These are phyloP conservation scores for Parotia lawesii DNA, from an alignment of 2,113 vertebrate species.

Conservation along the genomic window DNA sequence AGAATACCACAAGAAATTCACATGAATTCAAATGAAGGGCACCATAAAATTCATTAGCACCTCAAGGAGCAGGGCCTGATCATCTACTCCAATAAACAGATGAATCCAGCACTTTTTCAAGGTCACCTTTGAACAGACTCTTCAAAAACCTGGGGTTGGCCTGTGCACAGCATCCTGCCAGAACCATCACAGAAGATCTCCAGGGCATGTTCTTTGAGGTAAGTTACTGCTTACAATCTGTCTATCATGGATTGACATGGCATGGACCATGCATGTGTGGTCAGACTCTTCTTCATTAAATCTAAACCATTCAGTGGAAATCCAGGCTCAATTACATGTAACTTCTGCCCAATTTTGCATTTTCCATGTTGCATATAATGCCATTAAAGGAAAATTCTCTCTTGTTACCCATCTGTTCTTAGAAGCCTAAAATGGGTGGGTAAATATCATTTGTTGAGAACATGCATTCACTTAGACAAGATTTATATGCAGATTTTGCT, in stretches of 20 bases:
- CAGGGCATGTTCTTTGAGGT: not conserved
- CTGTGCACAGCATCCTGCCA: not conserved
- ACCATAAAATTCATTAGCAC: not conserved
- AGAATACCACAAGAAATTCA: not conserved
- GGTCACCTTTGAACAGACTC: not conserved
- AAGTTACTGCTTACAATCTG: not conserved
- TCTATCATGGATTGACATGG: not conserved
- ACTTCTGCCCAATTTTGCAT: not conserved
- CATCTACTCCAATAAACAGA: not conserved
- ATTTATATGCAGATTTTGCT: not conserved
- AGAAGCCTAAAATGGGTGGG: not conserved
- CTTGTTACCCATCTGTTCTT: not conserved
- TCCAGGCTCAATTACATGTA: not conserved
- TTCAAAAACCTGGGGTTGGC: not conserved
- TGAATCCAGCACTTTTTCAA: not conserved
- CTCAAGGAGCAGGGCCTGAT: not conserved
- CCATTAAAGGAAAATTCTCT: not conserved
- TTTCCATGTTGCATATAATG: not conserved
- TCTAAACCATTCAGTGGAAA: not conserved
- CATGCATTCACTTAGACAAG: not conserved
- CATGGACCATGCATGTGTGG: not conserved
- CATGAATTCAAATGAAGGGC: not conserved
- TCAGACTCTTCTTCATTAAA: not conserved
- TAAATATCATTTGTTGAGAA: not conserved
- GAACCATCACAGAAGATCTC: not conserved